Conservation (phyloP, 2,113 vertebrate species). For the Microtus oregoni region DNA sequence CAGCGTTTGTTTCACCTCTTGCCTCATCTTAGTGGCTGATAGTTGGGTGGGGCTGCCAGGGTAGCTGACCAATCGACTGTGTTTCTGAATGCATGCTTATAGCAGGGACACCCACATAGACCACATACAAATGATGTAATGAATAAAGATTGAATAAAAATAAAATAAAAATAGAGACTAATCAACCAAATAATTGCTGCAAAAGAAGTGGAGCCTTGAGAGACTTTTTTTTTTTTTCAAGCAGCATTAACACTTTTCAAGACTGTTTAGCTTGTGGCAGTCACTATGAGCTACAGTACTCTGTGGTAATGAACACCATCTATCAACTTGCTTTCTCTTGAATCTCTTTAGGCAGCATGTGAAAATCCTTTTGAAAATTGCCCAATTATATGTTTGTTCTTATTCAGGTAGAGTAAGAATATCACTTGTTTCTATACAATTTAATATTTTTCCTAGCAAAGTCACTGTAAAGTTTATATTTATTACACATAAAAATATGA, state of each 20-base stretch:
- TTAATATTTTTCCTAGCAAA: constrained; percentile 20
- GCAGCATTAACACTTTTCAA: background rate
- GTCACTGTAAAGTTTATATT: background rate
- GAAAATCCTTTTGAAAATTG: background rate
- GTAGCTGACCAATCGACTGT: background rate
- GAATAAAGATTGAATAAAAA: background rate
- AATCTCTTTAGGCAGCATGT: background rate
- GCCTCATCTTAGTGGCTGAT: background rate
- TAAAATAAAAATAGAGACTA: background rate
- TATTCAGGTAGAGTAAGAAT: background rate
- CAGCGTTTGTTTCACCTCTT: background rate
- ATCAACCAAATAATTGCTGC: background rate
- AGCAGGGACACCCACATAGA: background rate
- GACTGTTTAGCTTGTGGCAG: background rate
- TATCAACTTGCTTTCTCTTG: background rate
- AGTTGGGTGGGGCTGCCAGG: background rate
- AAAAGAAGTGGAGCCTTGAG: background rate
- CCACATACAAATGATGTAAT: background rate
- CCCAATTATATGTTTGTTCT: background rate
- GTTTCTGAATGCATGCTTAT: background rate
- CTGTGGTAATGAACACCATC: background rate
- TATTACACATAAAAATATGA: background rate
- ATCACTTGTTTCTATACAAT: background rate
- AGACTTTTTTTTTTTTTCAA: background rate
- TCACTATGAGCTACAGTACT: background rate